phyloP scores from a whole-genome alignment of 2,888 invertebrate genomes.

The Nomada hirtipes region DNA sequence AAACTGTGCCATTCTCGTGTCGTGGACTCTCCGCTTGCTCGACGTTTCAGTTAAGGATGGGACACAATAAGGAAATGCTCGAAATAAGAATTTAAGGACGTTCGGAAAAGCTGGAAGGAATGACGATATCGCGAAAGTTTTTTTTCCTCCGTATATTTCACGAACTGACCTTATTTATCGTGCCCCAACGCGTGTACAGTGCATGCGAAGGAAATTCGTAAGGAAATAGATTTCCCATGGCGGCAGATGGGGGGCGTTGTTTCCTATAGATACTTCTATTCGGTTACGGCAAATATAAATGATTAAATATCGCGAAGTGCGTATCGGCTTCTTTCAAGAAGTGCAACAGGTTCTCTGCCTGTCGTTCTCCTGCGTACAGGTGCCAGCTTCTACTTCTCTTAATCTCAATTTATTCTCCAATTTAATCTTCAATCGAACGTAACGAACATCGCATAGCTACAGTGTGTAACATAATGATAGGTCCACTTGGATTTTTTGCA shows the following conservation, averaged over 20 bases:
- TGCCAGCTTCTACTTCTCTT: constrained; percentile 5
- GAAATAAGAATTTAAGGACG: not conserved
- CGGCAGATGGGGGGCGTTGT: constrained; percentile 7
- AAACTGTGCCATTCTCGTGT: not conserved
- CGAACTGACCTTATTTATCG: constrained; percentile 6
- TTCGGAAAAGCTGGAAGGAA: not conserved
- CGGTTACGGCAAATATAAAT: constrained; percentile 10
- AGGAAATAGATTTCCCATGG: not conserved
- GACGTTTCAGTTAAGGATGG: no score
- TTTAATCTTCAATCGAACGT: constrained; percentile 32
- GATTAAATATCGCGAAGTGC: not conserved
- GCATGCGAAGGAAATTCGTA: not conserved
- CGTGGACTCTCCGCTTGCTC: no score
- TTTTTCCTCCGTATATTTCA: not conserved
- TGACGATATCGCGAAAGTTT: no score
- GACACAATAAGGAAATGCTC: no score
- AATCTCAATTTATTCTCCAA: constrained; percentile 41
- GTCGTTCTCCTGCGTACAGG: not conserved
- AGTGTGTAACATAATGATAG: no score
- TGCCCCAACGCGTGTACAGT: not conserved
- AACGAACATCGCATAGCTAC: not conserved
- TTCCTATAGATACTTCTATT: not conserved
- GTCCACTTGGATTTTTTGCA: no score
- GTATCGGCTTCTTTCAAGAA: constrained; percentile 18
- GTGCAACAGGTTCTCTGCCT: constrained; percentile 53